Percentiles rank a stretch among this genome's conserved stretches.
phyloP scores from a whole-genome alignment of 1,140 invertebrate species.

The Xylocopa sonorina region DNA sequence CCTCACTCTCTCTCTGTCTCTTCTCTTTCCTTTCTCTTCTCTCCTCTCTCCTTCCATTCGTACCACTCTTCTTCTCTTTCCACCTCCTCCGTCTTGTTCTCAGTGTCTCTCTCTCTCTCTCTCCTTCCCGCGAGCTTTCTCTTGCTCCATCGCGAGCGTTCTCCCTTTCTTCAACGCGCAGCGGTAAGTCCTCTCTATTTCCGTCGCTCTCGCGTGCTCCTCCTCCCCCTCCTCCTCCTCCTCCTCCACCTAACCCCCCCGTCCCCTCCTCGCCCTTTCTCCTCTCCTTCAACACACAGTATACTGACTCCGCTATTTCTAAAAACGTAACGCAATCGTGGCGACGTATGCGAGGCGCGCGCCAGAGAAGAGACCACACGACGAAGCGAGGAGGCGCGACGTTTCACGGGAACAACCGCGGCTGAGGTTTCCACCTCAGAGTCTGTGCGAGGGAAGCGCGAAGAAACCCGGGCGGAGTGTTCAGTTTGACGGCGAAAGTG shows the following conservation, averaged over 20 bases:
- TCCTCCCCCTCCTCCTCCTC: slow-evolving; percentile 11
- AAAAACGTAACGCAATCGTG: slow-evolving; percentile 57
- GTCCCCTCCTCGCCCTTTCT: slow-evolving; percentile 9
- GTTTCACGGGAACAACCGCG: too few relatives aligned
- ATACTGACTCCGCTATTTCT: slow-evolving; percentile 54
- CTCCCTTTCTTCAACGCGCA: neutral
- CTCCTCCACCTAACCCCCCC: neutral
- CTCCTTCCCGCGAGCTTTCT: too few relatives aligned
- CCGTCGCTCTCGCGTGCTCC: slow-evolving; percentile 9
- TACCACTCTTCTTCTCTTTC: neutral
- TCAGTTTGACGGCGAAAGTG: too few relatives aligned
- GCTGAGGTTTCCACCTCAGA: too few relatives aligned
- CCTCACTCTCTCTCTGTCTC: slow-evolving; percentile 7
- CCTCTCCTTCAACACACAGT: slow-evolving; percentile 36
- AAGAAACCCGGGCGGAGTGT: too few relatives aligned
- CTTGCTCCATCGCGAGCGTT: too few relatives aligned
- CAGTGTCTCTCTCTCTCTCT: neutral
- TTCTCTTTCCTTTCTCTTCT: neutral
- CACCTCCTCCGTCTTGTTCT: neutral
- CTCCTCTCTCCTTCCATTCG: neutral
- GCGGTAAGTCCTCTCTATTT: slow-evolving; percentile 23
- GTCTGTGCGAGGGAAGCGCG: too few relatives aligned
- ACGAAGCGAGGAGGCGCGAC: slow-evolving; percentile 47
- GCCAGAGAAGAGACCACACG: slow-evolving; percentile 51
- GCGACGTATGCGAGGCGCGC: slow-evolving; percentile 50